Percentiles rank a stretch among this genome's conserved stretches.
These are phyloP conservation scores for Ditylenchus dipsaci DNA, from an alignment of 1,140 invertebrate genomes.

Conservation along the genomic window DNA sequence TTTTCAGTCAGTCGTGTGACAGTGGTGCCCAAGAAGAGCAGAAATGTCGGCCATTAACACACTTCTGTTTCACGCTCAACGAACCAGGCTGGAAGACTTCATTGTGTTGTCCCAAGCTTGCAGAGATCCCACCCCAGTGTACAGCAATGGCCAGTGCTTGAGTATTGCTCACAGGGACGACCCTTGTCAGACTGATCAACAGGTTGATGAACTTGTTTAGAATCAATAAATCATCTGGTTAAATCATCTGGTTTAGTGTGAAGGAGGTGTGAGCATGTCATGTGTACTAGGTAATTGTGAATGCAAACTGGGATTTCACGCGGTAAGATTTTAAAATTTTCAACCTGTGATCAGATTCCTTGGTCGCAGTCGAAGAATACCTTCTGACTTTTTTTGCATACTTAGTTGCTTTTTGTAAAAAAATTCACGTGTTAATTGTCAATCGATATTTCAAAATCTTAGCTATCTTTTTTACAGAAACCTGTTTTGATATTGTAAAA, in stretches of 20 bases:
- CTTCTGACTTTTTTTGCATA: too few relatives aligned
- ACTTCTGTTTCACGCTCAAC: conserved; percentile 55
- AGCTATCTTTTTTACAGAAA: too few relatives aligned
- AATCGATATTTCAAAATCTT: too few relatives aligned
- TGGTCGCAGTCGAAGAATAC: too few relatives aligned
- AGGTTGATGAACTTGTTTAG: too few relatives aligned
- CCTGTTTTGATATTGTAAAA: too few relatives aligned
- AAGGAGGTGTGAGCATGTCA: conserved; percentile 55
- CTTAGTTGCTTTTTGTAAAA: too few relatives aligned
- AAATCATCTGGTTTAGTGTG: conserved; percentile 46
- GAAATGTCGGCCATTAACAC: conserved; percentile 55
- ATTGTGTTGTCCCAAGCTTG: conserved; percentile 56
- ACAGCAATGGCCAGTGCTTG: conserved; percentile 57
- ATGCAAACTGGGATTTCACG: conserved; percentile 33
- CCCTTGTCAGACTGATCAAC: conserved; percentile 53
- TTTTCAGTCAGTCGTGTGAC: conserved; percentile 56
- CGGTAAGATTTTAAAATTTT: too few relatives aligned
- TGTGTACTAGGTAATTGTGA: conserved; percentile 42
- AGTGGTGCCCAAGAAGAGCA: conserved; percentile 52
- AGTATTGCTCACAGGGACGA: conserved; percentile 55
- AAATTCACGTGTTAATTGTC: too few relatives aligned
- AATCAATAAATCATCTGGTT: conserved; percentile 14
- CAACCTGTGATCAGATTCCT: too few relatives aligned
- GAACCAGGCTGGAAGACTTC: conserved; percentile 58
- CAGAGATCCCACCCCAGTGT: conserved; percentile 56